A percentile compares a stretch with the other conserved stretches of the same genome.
Evolutionary conservation across 2,113 vertebrate genomes (phyloP).

Genomic region (Prionailurus bengalensis): DNA sequence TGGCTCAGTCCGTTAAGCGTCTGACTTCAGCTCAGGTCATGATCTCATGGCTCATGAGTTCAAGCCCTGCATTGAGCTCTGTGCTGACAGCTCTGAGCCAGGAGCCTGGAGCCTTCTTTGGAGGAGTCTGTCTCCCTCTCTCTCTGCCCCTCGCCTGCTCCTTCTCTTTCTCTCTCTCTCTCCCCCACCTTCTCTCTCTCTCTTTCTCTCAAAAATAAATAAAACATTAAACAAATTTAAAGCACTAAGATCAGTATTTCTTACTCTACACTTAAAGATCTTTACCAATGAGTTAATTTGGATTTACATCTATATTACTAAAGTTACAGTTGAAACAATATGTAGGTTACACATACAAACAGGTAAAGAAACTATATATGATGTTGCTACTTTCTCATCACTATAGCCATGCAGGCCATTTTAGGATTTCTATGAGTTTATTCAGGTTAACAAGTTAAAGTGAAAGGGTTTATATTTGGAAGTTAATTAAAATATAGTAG

Average conservation of each 20-base stretch:
- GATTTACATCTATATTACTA: background rate
- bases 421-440: background rate
- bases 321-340: background rate
- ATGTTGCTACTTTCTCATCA: background rate
- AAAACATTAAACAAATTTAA: background rate
- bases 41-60: too few species aligned
- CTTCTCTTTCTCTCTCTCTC: too few species aligned
- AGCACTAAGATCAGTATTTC: background rate
- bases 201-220: too few species aligned
- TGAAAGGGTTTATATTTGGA: background rate
- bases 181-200: too few species aligned
- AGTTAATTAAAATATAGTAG: background rate
- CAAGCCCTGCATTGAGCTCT: too few species aligned
- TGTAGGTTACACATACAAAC: background rate
- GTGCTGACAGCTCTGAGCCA: too few species aligned
- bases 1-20: too few species aligned
- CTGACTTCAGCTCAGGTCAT: too few species aligned
- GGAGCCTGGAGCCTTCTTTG: too few species aligned
- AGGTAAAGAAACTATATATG: background rate
- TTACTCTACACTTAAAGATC: background rate
- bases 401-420: background rate
- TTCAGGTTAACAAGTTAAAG: background rate
- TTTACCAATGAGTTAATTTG: too few species aligned
- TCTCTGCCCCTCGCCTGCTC: too few species aligned
- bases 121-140: too few species aligned